Evolutionary conservation across 2,113 vertebrate species (phyloP).

Genomic region (Corydoras sp.): DNA sequence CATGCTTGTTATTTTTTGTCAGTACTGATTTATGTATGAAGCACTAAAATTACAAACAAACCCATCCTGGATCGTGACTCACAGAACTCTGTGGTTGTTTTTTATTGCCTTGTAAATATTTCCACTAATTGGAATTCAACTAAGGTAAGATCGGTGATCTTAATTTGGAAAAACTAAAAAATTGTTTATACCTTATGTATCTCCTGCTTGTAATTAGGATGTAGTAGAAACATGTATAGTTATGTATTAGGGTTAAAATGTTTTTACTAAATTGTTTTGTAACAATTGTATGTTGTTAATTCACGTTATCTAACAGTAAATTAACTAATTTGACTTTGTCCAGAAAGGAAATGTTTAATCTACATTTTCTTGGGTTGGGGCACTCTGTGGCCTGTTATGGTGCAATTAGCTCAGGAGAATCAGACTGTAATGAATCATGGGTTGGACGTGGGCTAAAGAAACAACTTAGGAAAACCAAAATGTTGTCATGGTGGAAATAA

Average conservation of each 20-base stretch:
- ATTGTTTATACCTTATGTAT: conserved; percentile 47
- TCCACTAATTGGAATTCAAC: conserved; percentile 37
- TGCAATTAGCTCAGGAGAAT: conserved; percentile 63
- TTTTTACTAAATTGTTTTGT: neutral
- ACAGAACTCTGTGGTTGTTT: conserved; percentile 52
- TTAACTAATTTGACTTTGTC: conserved; percentile 6
- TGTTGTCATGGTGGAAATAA: conserved; percentile 12
- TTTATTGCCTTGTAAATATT: conserved; percentile 45
- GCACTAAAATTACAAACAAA: conserved; percentile 78
- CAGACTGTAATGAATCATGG: conserved; percentile 54
- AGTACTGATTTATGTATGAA: conserved; percentile 78
- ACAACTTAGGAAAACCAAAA: conserved; percentile 8
- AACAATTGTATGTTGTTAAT: too few relatives aligned
- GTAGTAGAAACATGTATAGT: conserved; percentile 18
- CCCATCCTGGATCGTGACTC: conserved; percentile 70
- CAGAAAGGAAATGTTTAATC: conserved; percentile 54
- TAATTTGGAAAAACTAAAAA: conserved; percentile 43
- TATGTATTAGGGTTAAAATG: neutral
- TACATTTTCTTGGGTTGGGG: conserved; percentile 60
- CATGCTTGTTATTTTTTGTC: conserved; percentile 78
- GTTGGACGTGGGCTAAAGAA: conserved; percentile 43
- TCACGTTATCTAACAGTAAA: too few relatives aligned
- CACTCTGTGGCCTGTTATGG: conserved; percentile 51
- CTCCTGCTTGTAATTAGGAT: conserved; percentile 8
- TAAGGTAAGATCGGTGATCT: conserved; percentile 37